Percentiles rank a stretch among this genome's conserved stretches.
These are phyloP conservation scores for Mamestra brassicae DNA, from an alignment of 2,888 invertebrate species.

Conservation along the genomic window DNA sequence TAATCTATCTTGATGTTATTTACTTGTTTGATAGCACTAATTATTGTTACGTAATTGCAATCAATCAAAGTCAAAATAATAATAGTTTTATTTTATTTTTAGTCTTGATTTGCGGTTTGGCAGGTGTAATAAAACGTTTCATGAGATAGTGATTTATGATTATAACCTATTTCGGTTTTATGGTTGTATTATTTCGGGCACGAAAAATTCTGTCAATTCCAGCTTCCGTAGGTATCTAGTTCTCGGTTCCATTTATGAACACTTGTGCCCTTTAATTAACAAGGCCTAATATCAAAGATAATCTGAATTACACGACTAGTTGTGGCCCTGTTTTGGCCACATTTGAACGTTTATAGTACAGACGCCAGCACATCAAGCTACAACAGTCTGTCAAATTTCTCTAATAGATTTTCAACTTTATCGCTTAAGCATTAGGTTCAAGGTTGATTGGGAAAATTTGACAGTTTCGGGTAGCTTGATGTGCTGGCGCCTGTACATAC, in stretches of 20 bases:
- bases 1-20: slow-evolving; percentile 13
- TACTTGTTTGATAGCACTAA: slow-evolving; percentile 16
- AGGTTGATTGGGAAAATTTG: no score
- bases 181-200: not conserved
- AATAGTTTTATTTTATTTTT: not conserved
- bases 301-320: no score
- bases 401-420: no score
- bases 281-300: no score
- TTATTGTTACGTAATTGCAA: slow-evolving; percentile 20
- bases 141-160: slow-evolving; percentile 20
- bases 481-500: no score
- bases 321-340: no score
- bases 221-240: not conserved
- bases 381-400: no score
- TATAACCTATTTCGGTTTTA: slow-evolving; percentile 22
- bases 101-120: not conserved
- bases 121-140: slow-evolving; percentile 16
- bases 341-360: no score
- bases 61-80: slow-evolving; percentile 25
- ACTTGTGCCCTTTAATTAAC: not conserved
- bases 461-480: no score
- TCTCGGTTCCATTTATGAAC: not conserved
- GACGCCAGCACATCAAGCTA: no score
- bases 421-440: no score
- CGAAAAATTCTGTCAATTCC: not conserved